Evolutionary conservation across 2,888 invertebrate species (phyloP), one percentile per base, ranked within the genome.

Genomic region (Acanthosepion lycidas): DNA sequence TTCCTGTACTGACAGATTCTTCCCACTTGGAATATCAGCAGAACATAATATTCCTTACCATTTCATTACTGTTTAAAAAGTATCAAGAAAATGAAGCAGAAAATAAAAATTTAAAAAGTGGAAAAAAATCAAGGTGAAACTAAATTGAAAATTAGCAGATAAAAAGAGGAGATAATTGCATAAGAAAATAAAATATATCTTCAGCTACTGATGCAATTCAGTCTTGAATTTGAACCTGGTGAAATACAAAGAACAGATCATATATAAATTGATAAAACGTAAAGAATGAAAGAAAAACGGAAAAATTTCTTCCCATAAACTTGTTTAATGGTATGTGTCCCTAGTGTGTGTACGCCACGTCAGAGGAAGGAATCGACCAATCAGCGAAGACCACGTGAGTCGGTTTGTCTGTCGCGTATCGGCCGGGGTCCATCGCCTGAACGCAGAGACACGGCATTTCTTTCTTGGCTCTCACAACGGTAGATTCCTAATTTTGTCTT

Each of bases 321-420:
- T 26, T 48, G 91, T 49, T 51, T 42, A 93, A 53, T 49, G 49
- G 33, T 51, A 93, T 93, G 93, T 93, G 93, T 93, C 93, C 49
- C 28, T 51, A n/a, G 5, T 93, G 93, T 93, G 93, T n/a, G 93
- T 26, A 28, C 20, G 49, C 93, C 93, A 93, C 93, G 93, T 93
- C 93, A 93, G 93, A 53, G 15, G 28, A 93, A 51, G 26, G 18
- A 93, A 93, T n/a, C 53, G 26, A 53, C 93, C 93, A 93, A 93
- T 93, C 51, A 53, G 51, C 49, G 93, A 53, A 42, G 53, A 93
- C 93, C 93, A 93, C 93, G 93, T 93, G 93, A 93, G 93, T 49
- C 28, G 49, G 93, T 78, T 78, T 78, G 78, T 78, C 78, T 33
- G 78, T 78, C 33, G 78, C 78, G 78, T 78, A 78, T 78, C 78